A percentile compares a stretch with the other conserved stretches of the same genome.
These are phyloP conservation scores for Lasioglossum baleicum DNA, from an alignment of 1,140 invertebrate species.

Conservation along the genomic window DNA sequence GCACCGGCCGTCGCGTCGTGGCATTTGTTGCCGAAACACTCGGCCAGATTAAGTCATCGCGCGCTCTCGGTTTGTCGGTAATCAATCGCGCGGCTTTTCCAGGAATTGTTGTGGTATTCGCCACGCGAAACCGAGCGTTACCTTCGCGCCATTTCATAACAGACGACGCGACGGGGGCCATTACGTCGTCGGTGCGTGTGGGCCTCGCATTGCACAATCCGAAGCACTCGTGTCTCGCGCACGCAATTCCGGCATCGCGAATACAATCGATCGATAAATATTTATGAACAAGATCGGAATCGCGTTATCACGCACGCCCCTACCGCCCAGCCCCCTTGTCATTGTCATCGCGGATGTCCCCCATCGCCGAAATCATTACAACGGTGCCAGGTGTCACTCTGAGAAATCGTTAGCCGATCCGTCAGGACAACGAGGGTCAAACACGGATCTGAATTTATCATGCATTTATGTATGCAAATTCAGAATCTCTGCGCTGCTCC, in stretches of 20 bases:
- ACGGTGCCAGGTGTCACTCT: not conserved
- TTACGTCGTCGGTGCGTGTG: constrained; percentile 36
- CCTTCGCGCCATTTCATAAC: constrained; percentile 50
- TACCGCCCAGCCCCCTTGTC: not conserved
- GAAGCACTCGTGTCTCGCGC: constrained; percentile 38
- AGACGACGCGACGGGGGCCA: not conserved
- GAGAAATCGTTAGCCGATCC: not conserved
- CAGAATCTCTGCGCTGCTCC: no score
- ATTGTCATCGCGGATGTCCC: not conserved
- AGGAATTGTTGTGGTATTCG: constrained; percentile 31
- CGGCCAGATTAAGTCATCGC: not conserved
- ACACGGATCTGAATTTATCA: no score
- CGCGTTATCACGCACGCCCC: constrained; percentile 20
- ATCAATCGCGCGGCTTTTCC: constrained; percentile 23
- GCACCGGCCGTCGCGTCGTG: no score
- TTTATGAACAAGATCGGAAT: constrained; percentile 64
- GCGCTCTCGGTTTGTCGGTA: not conserved
- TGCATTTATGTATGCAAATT: no score
- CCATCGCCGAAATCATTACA: not conserved
- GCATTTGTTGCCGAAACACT: not conserved
- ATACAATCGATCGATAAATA: constrained; percentile 72
- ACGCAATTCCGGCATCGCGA: constrained; percentile 61
- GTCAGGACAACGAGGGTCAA: no score
- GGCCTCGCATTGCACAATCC: constrained; percentile 49
- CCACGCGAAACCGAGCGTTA: not conserved